Evolutionary conservation across 2,113 vertebrate genomes (phyloP), one percentile per base, ranked within the genome.

Genomic region (Cebus imitator): DNA sequence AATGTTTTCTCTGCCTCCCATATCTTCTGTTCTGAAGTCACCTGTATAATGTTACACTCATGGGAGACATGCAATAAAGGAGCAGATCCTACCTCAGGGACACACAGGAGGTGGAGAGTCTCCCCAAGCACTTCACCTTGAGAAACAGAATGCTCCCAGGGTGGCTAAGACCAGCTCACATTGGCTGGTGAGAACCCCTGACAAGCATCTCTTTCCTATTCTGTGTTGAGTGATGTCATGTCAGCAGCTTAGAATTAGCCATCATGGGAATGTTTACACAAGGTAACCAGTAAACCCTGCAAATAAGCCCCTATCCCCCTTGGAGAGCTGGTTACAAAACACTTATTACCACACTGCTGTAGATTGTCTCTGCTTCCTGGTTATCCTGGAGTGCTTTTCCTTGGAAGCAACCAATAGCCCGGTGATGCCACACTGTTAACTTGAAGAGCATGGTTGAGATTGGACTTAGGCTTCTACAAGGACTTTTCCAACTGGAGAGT

Each of bases 291-390:
- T 6, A 8, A 57, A 25, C 4, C 3, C 14, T 5, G 37, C 4
- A 8, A 5, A 6, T 2, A 8, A 25, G 32, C 7, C 43, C 50
- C 17, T 7, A 9, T 30, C 1, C 40, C 6, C 12, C 52, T 21
- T 0, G 2, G 76, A 21, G 14, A 87, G 75, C 45, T 7, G 25
- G 21, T 10, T 5, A 5, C 18, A 27, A 8, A 35, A 17, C 2
- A 0, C 6, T 50, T 30, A 11, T 7, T 6, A 11, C 12, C 2
- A 35, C 20, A 0, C 9, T 1, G 3, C 25, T 8, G 13, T 4
- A 10, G 58, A 21, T 16, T 23, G 23, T 1, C 4, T 2, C 8
- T 8, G 6, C 40, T 25, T 21, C 76, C 9, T 45, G 30, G 1
- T 6, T 3, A 20, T 17, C 61, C 20, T 4, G 0, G 6, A 11